phyloP scores from a whole-genome alignment of 2,888 invertebrate genomes.

The Ornithoptera priamus region DNA sequence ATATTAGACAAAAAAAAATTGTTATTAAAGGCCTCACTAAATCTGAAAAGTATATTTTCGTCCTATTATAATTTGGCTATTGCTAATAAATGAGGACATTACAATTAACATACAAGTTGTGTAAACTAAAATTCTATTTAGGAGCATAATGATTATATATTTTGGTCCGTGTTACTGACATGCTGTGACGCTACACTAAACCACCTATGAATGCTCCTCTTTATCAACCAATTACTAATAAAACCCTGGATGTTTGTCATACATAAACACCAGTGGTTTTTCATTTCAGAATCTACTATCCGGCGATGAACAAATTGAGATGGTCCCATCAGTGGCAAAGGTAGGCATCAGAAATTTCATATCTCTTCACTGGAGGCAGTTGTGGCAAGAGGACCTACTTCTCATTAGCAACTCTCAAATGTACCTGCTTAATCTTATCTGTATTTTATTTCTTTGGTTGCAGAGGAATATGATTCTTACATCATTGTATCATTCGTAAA shows the following conservation, averaged over 20 bases:
- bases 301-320: slow-evolving; percentile 70
- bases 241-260: slow-evolving; percentile 82
- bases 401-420: slow-evolving; percentile 27
- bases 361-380: slow-evolving; percentile 55
- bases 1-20: too few species aligned
- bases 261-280: slow-evolving; percentile 96
- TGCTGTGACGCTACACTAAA: slow-evolving; percentile 71
- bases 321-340: slow-evolving; percentile 62
- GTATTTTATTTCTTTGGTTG: slow-evolving; percentile 76
- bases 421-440: slow-evolving; percentile 24
- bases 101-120: not conserved
- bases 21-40: too few species aligned
- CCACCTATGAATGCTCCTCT: slow-evolving; percentile 76
- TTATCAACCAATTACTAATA: slow-evolving; percentile 78
- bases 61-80: not conserved
- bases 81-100: not conserved
- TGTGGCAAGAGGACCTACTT: slow-evolving; percentile 45
- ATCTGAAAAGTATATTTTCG: not conserved
- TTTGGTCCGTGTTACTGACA: slow-evolving; percentile 79
- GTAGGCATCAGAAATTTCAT: slow-evolving; percentile 65
- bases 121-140: slow-evolving; percentile 9
- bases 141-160: slow-evolving; percentile 74
- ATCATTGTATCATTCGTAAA: slow-evolving; percentile 99
- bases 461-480: slow-evolving; percentile 99
- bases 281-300: slow-evolving; percentile 85